phyloP scores from a whole-genome alignment of 2,888 invertebrate genomes.

The Pyrochroa serraticornis region DNA sequence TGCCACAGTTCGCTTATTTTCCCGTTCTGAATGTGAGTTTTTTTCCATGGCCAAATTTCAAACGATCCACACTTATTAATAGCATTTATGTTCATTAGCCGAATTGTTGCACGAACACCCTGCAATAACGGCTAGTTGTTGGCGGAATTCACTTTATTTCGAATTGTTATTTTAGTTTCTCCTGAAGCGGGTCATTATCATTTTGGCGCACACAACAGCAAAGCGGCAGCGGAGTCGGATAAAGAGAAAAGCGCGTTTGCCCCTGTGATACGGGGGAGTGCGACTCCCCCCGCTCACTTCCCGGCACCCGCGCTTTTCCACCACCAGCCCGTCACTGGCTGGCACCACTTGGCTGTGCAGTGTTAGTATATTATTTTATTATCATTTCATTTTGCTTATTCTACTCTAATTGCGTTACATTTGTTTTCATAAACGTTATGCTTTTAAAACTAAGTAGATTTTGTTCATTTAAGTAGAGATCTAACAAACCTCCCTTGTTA shows the following conservation, averaged over 20 bases:
- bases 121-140: constrained; percentile 18
- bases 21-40: background rate
- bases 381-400: constrained; percentile 48
- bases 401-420: constrained; percentile 50
- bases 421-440: constrained; percentile 52
- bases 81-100: too few species aligned
- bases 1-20: too few species aligned
- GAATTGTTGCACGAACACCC: too few species aligned
- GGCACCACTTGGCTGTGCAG: constrained; percentile 70
- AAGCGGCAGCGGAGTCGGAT: constrained; percentile 41
- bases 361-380: constrained; percentile 66
- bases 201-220: constrained; percentile 49
- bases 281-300: constrained; percentile 59
- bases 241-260: constrained; percentile 64
- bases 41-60: background rate
- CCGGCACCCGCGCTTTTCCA: constrained; percentile 60
- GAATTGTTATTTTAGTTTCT: constrained; percentile 51
- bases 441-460: constrained; percentile 53
- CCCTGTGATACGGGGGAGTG: constrained; percentile 61
- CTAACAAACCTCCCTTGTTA: constrained; percentile 42
- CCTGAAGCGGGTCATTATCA: constrained; percentile 53
- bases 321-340: constrained; percentile 61
- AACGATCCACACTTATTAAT: too few species aligned
- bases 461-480: constrained; percentile 44
- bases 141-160: constrained; percentile 31